Percentiles rank a stretch among this genome's conserved stretches.
Evolutionary conservation across 2,113 vertebrate species (phyloP).

Genomic region (Crotalus helleri): DNA sequence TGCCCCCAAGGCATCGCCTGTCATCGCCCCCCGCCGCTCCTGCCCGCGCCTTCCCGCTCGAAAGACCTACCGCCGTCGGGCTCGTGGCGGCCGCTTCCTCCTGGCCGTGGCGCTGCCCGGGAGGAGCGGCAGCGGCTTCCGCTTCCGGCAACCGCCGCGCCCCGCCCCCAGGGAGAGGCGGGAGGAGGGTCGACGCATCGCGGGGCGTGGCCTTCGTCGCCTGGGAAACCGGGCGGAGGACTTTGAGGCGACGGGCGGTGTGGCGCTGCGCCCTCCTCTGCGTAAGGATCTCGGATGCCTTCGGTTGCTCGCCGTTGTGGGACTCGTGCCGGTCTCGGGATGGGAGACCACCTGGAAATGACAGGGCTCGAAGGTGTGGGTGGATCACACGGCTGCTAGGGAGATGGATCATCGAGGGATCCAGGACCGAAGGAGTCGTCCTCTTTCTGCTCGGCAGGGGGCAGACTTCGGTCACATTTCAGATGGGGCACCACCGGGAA

Average conservation of each 20-base stretch:
- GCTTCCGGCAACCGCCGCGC: not conserved
- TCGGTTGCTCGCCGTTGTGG: not conserved
- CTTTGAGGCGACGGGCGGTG: not conserved
- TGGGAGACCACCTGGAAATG: not conserved
- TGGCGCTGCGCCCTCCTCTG: not conserved
- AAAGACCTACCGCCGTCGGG: not conserved
- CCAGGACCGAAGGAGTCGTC: not conserved
- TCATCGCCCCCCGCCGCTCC: not conserved
- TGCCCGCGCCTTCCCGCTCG: not conserved
- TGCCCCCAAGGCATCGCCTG: not conserved
- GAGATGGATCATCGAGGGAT: not conserved
- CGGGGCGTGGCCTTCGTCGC: not conserved
- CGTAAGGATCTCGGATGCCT: not conserved
- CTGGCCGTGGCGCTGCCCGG: not conserved
- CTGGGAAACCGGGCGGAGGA: not conserved
- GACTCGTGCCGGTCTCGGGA: not conserved
- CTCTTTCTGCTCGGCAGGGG: not conserved
- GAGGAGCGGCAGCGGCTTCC: not conserved
- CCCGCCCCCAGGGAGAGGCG: not conserved
- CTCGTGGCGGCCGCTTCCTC: not conserved
- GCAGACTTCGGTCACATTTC: not conserved
- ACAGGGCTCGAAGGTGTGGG: not conserved
- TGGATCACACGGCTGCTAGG: not conserved
- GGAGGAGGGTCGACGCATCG: not conserved
- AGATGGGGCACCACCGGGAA: not conserved